phyloP scores from a whole-genome alignment of 2,797 vertebrate species.

The Phylloscopus collybita region DNA sequence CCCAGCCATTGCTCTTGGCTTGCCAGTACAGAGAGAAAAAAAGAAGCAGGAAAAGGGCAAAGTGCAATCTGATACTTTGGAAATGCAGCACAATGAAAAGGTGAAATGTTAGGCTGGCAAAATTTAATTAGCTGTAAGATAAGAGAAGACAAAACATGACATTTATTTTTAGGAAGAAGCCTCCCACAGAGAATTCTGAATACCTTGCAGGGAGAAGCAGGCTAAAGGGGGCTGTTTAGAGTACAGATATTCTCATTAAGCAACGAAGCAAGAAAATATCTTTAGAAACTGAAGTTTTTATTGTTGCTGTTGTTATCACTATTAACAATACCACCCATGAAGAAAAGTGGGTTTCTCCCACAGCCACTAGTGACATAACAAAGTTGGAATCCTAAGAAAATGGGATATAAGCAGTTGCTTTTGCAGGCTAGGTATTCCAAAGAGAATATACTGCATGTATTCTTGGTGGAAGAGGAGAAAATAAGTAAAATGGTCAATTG shows the following conservation, averaged over 20 bases:
- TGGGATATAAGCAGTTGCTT: background rate
- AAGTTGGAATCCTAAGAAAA: background rate
- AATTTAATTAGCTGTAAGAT: conserved; percentile 51
- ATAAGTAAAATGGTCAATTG: background rate
- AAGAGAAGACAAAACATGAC: conserved; percentile 44
- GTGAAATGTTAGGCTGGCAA: conserved; percentile 14
- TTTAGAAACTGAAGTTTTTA: background rate
- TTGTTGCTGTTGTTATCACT: background rate
- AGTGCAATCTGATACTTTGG: conserved; percentile 1
- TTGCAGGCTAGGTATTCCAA: background rate
- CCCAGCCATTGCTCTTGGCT: background rate
- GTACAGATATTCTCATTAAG: background rate
- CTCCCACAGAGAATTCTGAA: conserved; percentile 17
- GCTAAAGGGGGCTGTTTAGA: background rate
- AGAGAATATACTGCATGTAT: background rate
- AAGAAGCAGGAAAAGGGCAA: background rate
- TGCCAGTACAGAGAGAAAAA: background rate
- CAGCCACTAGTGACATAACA: background rate
- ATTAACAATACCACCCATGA: background rate
- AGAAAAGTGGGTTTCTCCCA: background rate
- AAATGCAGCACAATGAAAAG: background rate
- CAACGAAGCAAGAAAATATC: background rate
- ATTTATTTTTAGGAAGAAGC: conserved; percentile 58
- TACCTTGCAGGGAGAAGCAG: conserved; percentile 16
- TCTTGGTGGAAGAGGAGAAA: background rate